Base-by-base conservation (phyloP, 1,140 invertebrate genomes). In the Psix sp. region DNA sequence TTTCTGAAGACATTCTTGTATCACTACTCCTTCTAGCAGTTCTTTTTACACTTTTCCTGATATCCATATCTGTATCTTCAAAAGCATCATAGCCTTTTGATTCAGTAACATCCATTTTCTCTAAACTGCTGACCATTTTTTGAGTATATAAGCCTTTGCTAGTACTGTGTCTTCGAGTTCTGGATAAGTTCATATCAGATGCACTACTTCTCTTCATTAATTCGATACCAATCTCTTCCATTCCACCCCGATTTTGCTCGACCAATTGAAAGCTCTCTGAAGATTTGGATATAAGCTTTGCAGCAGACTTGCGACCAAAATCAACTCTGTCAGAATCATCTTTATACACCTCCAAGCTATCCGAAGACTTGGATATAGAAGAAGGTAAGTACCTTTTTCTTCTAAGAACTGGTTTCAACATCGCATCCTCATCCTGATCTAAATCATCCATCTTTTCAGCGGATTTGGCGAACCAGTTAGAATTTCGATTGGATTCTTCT, bases 281-380 rank as follows among this genome's bases (percentile, higher is more conserved):
- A 0, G 86, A 87, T 26, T 86, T 86, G 0, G 84, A 87, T 16
- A 86, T 85, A 4, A 77, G 42, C 35, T 82, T 86, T 0, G 36
- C 57, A 31, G 36, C 48, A 15, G 35, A 15, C 15, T 65, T 73
- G n/a, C 80, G 77, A 11, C 84, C 84, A 35, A 85, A 82, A 0
- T 80, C 83, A 2, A 17, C 10, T 1, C 59, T 20, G 0, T 71
- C 60, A 17, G 81, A 76, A 38, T 85, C 83, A 56, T 81, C 83
- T 18, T 70, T 57, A 3, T 79, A 49, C 0, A 77, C 67, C 9
- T 84, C 80, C n/a, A 86, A 21, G 18, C 83, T 86, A 17, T 87
- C 84, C 1, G 84, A 80, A 0, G 81, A 84, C 26, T 85, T 85
- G 3, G 82, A 85, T 3, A 85, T 83, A 9, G 83, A 82, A 20